phyloP scores from a whole-genome alignment of 2,113 vertebrate genomes.

The Otus sunia region DNA sequence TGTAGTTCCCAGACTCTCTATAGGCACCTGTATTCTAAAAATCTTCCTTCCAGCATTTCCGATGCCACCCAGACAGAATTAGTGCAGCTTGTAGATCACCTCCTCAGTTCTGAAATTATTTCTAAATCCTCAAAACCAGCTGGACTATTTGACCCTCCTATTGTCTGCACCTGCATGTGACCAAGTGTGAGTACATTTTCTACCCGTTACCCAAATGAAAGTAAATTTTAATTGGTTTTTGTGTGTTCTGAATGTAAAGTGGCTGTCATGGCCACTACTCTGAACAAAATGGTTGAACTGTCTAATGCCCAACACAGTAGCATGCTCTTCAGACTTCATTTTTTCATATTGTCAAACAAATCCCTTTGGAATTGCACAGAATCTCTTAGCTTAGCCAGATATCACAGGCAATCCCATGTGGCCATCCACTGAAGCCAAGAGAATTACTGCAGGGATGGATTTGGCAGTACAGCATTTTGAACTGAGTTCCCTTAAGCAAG shows the following conservation, averaged over 20 bases:
- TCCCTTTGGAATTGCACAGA: background rate
- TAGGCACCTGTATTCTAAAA: background rate
- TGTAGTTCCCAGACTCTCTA: background rate
- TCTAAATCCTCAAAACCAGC: background rate
- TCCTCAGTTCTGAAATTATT: background rate
- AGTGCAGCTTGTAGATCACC: background rate
- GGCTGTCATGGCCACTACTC: background rate
- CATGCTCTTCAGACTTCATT: background rate
- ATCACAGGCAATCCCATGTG: conserved; percentile 35
- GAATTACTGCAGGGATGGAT: conserved; percentile 38
- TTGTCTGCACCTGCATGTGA: background rate
- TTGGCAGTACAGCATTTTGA: conserved; percentile 41
- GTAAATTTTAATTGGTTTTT: background rate
- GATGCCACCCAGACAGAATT: background rate
- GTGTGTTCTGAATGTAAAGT: background rate
- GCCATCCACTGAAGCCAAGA: conserved; percentile 36
- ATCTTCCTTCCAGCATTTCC: background rate
- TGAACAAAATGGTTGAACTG: background rate
- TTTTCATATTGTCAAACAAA: conserved; percentile 10
- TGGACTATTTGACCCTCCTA: background rate
- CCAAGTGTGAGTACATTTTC: background rate
- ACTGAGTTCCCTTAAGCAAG: conserved; percentile 43
- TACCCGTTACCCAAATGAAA: background rate
- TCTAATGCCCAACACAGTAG: background rate
- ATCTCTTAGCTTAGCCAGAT: conserved; percentile 12